These are phyloP conservation scores for Delichon dasypus DNA, from an alignment of 2,797 vertebrate genomes.

Conservation along the genomic window DNA sequence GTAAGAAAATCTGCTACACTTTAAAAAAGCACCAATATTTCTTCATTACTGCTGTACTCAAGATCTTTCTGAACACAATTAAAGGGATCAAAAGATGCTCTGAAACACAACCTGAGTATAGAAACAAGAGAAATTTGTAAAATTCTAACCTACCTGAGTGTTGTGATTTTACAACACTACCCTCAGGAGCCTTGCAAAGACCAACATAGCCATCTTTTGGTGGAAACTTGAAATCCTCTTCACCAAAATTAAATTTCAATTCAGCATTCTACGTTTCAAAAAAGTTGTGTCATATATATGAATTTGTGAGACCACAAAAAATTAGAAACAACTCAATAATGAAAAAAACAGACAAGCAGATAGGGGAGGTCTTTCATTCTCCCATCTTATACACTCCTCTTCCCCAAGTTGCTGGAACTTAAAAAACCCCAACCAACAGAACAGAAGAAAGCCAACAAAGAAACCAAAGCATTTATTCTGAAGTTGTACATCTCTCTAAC, in stretches of 20 bases:
- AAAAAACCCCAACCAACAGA: not conserved
- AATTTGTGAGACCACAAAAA: not conserved
- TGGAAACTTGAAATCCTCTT: constrained; percentile 89
- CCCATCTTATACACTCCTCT: not conserved
- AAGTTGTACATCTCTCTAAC: not conserved
- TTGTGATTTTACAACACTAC: constrained; percentile 84
- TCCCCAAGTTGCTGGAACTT: not conserved
- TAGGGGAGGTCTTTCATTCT: not conserved
- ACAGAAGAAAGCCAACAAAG: not conserved
- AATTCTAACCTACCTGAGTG: constrained; percentile 81
- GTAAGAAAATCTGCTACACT: not conserved
- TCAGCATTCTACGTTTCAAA: constrained; percentile 88
- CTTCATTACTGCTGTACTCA: not conserved
- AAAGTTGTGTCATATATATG: not conserved
- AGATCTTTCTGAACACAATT: not conserved
- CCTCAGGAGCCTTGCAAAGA: constrained; percentile 84
- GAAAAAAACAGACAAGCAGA: not conserved
- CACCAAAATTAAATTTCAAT: constrained; percentile 96
- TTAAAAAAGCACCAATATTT: not conserved
- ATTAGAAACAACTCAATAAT: not conserved
- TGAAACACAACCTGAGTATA: not conserved
- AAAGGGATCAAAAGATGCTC: not conserved
- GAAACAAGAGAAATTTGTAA: not conserved
- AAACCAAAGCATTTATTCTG: not conserved
- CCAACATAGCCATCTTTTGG: constrained; percentile 89